These are phyloP conservation scores for Micropoecilia bifurca DNA, from an alignment of 2,797 vertebrate species.

Conservation along the genomic window DNA sequence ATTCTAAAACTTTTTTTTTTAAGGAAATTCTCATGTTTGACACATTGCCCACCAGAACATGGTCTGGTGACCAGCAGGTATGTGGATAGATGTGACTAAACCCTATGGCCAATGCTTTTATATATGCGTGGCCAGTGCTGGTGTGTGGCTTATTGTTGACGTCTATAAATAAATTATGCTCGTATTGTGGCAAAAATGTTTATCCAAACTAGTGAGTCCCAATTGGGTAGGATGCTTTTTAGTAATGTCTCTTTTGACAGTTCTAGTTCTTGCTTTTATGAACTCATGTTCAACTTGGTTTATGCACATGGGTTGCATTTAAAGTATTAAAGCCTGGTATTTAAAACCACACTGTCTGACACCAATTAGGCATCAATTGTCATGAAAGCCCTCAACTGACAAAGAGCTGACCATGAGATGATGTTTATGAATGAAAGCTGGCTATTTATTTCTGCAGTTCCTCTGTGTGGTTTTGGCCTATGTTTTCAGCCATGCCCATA, in stretches of 20 bases:
- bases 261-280: constrained; percentile 3
- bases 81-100: constrained; percentile 42
- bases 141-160: constrained; percentile 41
- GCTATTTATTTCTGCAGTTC: constrained; percentile 18
- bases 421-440: constrained; percentile 46
- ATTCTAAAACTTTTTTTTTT: constrained; percentile 38
- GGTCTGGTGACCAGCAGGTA: constrained; percentile 49
- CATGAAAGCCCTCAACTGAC: constrained; percentile 31
- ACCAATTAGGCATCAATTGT: constrained; percentile 30
- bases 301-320: constrained; percentile 5
- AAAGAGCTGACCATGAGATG: constrained; percentile 43
- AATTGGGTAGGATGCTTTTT: constrained; percentile 5
- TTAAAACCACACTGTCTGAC: constrained; percentile 21
- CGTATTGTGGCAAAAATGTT: constrained; percentile 14
- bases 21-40: constrained; percentile 35
- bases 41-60: constrained; percentile 56
- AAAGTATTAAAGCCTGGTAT: constrained; percentile 31
- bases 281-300: background rate
- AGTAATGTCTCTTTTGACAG: background rate
- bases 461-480: constrained; percentile 40
- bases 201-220: constrained; percentile 9
- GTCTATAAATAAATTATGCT: constrained; percentile 15
- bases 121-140: constrained; percentile 11
- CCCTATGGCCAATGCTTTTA: constrained; percentile 29
- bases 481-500: constrained; percentile 42